Conservation (phyloP, 2,113 vertebrate genomes). For the Athene noctua region DNA sequence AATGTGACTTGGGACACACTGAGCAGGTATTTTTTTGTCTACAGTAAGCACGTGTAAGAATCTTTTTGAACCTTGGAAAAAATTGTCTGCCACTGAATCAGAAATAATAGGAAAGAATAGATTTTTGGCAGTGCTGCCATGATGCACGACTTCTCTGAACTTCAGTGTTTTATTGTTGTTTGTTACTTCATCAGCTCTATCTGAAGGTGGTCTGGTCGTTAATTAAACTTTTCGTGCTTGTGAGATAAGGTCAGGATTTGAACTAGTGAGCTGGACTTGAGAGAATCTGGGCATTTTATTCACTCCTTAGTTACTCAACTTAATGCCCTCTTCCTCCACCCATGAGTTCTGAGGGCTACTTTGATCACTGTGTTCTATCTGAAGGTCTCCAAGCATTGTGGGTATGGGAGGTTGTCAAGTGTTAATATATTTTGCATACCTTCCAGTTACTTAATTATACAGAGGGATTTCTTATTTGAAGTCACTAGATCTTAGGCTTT, state of each 20-base stretch:
- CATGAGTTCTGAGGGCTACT: neutral
- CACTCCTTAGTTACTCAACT: neutral
- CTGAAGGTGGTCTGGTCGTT: neutral
- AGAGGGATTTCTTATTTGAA: neutral
- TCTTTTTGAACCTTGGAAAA: neutral
- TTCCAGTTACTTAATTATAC: neutral
- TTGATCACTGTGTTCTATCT: neutral
- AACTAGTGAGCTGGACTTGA: neutral
- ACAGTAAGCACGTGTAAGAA: neutral
- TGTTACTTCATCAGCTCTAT: neutral
- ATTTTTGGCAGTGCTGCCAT: neutral
- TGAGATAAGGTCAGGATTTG: neutral
- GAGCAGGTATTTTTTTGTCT: neutral
- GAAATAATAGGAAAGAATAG: neutral
- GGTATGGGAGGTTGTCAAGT: neutral
- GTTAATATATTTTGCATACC: neutral
- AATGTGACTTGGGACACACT: neutral
- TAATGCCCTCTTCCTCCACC: neutral
- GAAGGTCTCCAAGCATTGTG: neutral
- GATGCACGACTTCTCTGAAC: neutral
- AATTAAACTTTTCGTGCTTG: neutral
- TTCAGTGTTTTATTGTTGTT: neutral
- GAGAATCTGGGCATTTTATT: neutral
- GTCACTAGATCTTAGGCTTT: neutral
- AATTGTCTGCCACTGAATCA: neutral